A percentile compares a stretch with the other conserved stretches of the same genome.
These are phyloP conservation scores for Macrosiphum euphorbiae DNA, from an alignment of 2,888 invertebrate genomes.

Conservation along the genomic window DNA sequence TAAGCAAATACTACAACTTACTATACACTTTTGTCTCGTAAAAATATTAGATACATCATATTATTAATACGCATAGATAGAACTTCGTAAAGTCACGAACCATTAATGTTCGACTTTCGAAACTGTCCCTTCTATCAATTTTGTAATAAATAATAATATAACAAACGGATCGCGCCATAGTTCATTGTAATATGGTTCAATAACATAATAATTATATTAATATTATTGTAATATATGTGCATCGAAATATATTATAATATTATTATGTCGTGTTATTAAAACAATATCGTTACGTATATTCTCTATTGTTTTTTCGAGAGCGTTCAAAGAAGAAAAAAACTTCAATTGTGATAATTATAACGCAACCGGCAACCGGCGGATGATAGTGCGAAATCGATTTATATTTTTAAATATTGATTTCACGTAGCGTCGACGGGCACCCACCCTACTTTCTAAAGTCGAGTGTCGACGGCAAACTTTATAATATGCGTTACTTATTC, in stretches of 20 bases:
- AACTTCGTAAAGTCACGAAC: not conserved
- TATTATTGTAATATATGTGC: conserved; percentile 1
- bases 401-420: not conserved
- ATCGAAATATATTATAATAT: not conserved
- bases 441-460: not conserved
- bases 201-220: not conserved
- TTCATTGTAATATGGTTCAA: not conserved
- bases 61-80: not conserved
- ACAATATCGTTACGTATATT: not conserved
- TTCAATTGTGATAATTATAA: not conserved
- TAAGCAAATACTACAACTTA: not conserved
- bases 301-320: not conserved
- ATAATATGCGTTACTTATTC: not conserved
- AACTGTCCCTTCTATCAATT: not conserved
- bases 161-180: not conserved
- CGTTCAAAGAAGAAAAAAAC: not conserved
- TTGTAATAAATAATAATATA: not conserved
- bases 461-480: not conserved
- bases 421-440: not conserved
- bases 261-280: not conserved
- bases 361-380: not conserved
- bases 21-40: not conserved
- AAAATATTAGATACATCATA: not conserved
- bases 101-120: not conserved
- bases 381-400: not conserved